Percentiles rank a stretch among this genome's conserved stretches.
Evolutionary conservation across 2,113 vertebrate species (phyloP).

Genomic region (Acanthochromis polyacanthus): DNA sequence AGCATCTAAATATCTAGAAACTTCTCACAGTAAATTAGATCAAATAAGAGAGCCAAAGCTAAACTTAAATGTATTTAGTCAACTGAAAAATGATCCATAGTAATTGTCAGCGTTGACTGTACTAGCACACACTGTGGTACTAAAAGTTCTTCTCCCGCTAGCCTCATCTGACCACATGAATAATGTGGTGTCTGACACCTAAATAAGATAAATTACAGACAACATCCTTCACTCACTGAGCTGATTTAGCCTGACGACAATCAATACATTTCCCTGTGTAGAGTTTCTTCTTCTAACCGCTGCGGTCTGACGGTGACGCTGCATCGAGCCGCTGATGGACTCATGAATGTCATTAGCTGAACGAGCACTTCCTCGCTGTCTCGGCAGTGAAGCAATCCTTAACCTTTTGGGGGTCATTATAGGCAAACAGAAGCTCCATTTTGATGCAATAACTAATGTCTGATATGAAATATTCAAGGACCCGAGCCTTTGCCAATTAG

Average conservation of each 20-base stretch:
- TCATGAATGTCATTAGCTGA: slow-evolving; percentile 55
- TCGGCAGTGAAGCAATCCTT: slow-evolving; percentile 18
- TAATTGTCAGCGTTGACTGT: too few relatives aligned
- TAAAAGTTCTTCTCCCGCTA: not conserved
- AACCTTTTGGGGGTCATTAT: slow-evolving; percentile 57
- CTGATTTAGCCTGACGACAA: slow-evolving; percentile 30
- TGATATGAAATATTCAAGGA: slow-evolving; percentile 73
- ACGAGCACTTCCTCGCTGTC: slow-evolving; percentile 35
- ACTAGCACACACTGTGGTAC: not conserved
- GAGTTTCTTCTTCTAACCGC: slow-evolving; percentile 30
- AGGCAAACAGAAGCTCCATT: slow-evolving; percentile 51
- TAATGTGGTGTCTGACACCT: slow-evolving; percentile 24
- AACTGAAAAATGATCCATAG: not conserved
- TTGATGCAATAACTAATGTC: slow-evolving; percentile 60
- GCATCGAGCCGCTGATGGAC: slow-evolving; percentile 55
- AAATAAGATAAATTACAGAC: slow-evolving; percentile 22
- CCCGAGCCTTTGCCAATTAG: slow-evolving; percentile 59
- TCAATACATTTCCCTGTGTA: slow-evolving; percentile 13
- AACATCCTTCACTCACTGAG: not conserved
- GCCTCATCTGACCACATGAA: not conserved
- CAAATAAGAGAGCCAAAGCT: not conserved
- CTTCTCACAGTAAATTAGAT: not conserved
- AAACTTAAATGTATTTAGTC: not conserved
- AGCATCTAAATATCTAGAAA: not conserved
- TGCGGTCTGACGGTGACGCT: slow-evolving; percentile 45